Conservation (phyloP, 2,797 vertebrate genomes). For the Sebastes steindachneri region DNA sequence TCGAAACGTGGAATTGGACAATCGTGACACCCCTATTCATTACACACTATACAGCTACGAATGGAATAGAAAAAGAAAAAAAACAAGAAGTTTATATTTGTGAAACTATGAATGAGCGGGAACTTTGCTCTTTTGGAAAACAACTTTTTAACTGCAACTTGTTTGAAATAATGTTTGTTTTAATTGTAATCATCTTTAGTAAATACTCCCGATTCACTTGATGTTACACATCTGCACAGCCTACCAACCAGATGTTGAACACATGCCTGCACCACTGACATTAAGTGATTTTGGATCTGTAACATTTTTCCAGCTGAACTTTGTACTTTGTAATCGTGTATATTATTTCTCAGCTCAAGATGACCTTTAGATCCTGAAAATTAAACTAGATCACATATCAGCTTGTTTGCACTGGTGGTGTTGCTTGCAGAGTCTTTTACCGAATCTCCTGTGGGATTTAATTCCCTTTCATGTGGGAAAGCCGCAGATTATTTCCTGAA, state of each 20-base stretch:
- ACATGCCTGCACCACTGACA: neutral
- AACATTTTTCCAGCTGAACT: neutral
- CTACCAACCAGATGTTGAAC: neutral
- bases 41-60: neutral
- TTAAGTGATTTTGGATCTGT: neutral
- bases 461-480: neutral
- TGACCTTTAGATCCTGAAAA: neutral
- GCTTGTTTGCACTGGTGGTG: neutral
- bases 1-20: too few relatives aligned
- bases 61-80: neutral
- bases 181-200: neutral
- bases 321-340: neutral
- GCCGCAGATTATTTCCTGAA: slow-evolving; percentile 23
- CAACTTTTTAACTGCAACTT: neutral
- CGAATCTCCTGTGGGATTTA: neutral
- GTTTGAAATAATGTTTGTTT: neutral
- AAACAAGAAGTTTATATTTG: neutral
- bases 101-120: neutral
- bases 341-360: neutral
- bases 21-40: neutral
- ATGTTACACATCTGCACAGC: slow-evolving; percentile 5
- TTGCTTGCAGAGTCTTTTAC: neutral
- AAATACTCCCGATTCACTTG: neutral
- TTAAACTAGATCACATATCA: neutral
- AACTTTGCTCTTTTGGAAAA: neutral